A percentile compares a stretch with the other conserved stretches of the same genome.
phyloP scores from a whole-genome alignment of 53 echinoderm and acorn worm genomes.

The Arbacia lixula region DNA sequence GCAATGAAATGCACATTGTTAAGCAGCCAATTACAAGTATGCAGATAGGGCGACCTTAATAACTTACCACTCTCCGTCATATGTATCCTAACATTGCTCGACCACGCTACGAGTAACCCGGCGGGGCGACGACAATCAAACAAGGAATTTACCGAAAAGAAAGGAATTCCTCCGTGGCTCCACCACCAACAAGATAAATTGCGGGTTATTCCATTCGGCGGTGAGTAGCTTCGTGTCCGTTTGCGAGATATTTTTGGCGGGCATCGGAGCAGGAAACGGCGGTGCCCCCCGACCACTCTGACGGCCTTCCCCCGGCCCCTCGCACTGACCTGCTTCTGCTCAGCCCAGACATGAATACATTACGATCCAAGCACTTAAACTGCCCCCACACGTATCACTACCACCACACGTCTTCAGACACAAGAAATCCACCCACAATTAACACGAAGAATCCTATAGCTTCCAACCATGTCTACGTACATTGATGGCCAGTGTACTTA shows the following conservation, averaged over 20 bases:
- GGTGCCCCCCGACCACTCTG: constrained; percentile 4
- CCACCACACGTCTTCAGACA: too few relatives aligned
- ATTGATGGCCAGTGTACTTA: constrained; percentile 43
- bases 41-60: constrained; percentile 46
- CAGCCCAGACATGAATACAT: constrained; percentile 48
- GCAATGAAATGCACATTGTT: constrained; percentile 60
- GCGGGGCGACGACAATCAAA: too few relatives aligned
- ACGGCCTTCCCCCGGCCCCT: neutral
- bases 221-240: too few relatives aligned
- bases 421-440: too few relatives aligned
- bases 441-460: too few relatives aligned
- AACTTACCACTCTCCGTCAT: constrained; percentile 30
- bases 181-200: too few relatives aligned
- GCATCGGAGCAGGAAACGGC: neutral
- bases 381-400: too few relatives aligned
- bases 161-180: too few relatives aligned
- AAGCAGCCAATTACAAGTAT: constrained; percentile 52
- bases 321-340: constrained; percentile 28
- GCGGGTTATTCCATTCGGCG: too few relatives aligned
- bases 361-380: neutral
- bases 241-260: neutral
- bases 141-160: too few relatives aligned
- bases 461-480: neutral
- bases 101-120: too few relatives aligned
- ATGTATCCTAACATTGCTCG: too few relatives aligned